Evolutionary conservation across 1,140 invertebrate species (phyloP).

Genomic region (Bradysia coprophila): DNA sequence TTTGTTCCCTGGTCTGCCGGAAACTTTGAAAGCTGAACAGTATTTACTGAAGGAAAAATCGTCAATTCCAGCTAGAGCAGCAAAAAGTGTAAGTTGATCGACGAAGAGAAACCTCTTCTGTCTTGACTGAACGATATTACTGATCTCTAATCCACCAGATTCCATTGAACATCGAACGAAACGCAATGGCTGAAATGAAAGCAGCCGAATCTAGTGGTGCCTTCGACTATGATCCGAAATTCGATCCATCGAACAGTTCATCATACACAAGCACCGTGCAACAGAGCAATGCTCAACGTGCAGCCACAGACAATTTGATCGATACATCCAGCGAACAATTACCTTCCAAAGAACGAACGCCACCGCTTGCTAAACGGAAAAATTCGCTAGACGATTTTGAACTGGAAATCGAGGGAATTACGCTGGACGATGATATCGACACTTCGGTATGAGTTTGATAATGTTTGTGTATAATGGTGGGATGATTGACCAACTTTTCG

Average conservation of each 20-base stretch:
- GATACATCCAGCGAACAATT: slow-evolving; percentile 8
- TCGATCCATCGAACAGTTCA: slow-evolving; percentile 1
- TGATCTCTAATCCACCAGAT: slow-evolving; percentile 28
- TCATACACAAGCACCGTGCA: slow-evolving; percentile 5
- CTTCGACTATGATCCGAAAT: slow-evolving; percentile 23
- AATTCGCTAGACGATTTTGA: slow-evolving; percentile 35
- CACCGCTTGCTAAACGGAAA: slow-evolving; percentile 7
- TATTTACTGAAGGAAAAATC: slow-evolving; percentile 26
- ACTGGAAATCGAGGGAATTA: slow-evolving; percentile 36
- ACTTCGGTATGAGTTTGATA: slow-evolving; percentile 31
- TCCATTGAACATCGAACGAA: slow-evolving; percentile 49
- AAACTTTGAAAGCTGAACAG: slow-evolving; percentile 58
- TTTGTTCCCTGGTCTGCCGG: slow-evolving; percentile 74
- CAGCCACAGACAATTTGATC: slow-evolving; percentile 8
- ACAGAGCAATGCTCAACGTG: slow-evolving; percentile 6
- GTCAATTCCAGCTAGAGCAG: slow-evolving; percentile 23
- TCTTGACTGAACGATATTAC: too few species aligned
- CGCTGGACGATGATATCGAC: slow-evolving; percentile 44
- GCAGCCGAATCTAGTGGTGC: slow-evolving; percentile 30
- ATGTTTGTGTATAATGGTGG: too few species aligned
- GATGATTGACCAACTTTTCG: too few species aligned
- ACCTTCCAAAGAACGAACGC: background rate
- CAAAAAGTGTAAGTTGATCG: slow-evolving; percentile 32
- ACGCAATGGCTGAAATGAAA: slow-evolving; percentile 52
- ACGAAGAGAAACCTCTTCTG: too few species aligned